Evolutionary conservation across 2,888 invertebrate species (phyloP).

Genomic region (Drosophila vallismaia): DNA sequence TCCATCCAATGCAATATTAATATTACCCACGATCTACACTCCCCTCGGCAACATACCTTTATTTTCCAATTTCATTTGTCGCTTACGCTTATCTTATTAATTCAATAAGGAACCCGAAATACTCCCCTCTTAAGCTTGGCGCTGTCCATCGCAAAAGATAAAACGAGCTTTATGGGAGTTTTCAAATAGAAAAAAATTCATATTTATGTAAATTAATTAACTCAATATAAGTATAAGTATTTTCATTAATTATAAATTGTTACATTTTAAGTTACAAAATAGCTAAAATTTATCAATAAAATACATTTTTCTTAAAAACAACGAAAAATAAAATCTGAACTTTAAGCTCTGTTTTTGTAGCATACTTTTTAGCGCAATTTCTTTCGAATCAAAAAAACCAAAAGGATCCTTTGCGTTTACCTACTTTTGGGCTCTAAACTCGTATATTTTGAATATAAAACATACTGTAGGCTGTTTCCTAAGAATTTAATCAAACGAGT

Average conservation of each 20-base stretch:
- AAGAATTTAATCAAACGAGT: too few relatives aligned
- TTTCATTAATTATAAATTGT: too few relatives aligned
- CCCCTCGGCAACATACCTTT: conserved; percentile 22
- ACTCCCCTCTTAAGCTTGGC: not conserved
- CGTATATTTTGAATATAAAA: too few relatives aligned
- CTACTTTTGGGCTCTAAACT: not conserved
- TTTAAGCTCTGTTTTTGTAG: not conserved
- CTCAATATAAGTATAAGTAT: too few relatives aligned
- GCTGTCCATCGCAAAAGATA: conserved; percentile 1
- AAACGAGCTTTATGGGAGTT: not conserved
- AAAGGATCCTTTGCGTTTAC: not conserved
- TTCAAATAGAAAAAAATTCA: not conserved
- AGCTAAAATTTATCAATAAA: too few relatives aligned
- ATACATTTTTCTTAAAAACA: too few relatives aligned
- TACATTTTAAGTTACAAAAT: too few relatives aligned
- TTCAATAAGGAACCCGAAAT: conserved; percentile 58
- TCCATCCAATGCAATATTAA: conserved; percentile 50
- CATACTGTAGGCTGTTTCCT: too few relatives aligned
- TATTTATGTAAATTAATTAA: too few relatives aligned
- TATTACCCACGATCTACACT: conserved; percentile 32
- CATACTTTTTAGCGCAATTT: not conserved
- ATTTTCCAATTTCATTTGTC: conserved; percentile 33
- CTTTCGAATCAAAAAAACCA: not conserved
- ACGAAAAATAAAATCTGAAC: too few relatives aligned
- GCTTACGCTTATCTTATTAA: conserved; percentile 54